Evolutionary conservation across 2,888 invertebrate genomes (phyloP).

Genomic region (Watsonalla cultraria): DNA sequence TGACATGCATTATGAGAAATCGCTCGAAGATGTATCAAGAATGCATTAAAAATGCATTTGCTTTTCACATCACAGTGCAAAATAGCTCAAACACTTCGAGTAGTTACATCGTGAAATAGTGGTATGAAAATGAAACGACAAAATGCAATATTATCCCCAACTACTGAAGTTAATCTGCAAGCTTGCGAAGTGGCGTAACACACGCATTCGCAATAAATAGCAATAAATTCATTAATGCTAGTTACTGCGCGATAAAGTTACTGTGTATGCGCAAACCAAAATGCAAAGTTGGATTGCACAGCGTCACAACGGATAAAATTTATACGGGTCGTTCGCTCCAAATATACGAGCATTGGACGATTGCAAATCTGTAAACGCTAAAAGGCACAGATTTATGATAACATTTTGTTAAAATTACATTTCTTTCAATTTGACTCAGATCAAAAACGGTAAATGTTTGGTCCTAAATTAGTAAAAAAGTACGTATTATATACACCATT

Average conservation of each 20-base stretch:
- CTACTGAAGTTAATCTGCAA: background rate
- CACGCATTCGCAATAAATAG: background rate
- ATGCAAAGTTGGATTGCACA: constrained; percentile 6
- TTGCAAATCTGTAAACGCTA: background rate
- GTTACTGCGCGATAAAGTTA: constrained; percentile 3
- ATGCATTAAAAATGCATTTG: too few species aligned
- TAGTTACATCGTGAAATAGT: too few species aligned
- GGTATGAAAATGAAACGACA: too few species aligned
- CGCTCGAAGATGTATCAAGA: too few species aligned
- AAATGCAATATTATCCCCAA: too few species aligned
- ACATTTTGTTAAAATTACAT: background rate
- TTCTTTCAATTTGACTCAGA: background rate
- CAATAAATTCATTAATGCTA: constrained; percentile 3
- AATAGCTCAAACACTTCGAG: too few species aligned
- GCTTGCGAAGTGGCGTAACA: background rate
- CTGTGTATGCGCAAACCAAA: constrained; percentile 5
- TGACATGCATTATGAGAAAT: too few species aligned
- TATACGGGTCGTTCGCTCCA: constrained; percentile 7
- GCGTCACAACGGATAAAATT: constrained; percentile 6
- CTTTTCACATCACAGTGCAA: too few species aligned
- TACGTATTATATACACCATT: too few species aligned
- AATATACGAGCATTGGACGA: constrained; percentile 1
- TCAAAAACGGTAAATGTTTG: background rate
- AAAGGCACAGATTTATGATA: background rate
- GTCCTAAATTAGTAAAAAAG: background rate